Evolutionary conservation across 2,797 vertebrate species (phyloP), one percentile per base, ranked within the genome.

Genomic region (Scolopax bukidnonensis): DNA sequence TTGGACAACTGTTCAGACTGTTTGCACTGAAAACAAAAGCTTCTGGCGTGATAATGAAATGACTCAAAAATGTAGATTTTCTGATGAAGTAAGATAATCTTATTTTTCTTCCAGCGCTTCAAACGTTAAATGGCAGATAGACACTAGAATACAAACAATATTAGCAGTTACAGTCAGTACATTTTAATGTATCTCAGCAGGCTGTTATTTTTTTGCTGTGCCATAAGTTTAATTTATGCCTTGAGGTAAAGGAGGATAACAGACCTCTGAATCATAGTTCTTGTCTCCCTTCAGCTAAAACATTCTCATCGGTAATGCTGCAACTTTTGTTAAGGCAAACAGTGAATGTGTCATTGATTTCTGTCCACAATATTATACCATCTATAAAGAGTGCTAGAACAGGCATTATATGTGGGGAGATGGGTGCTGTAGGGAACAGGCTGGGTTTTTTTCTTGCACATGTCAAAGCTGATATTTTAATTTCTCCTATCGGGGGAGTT

Each of bases 21-120:
- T 96, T 95, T 94, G 90, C 76, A 95, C 56, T 94, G 63, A 96
- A 97, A 97, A 95, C 89, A 93, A 94, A 94, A 40, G 43, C 45
- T 87, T 92, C 36, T 83, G 32, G 20, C 4, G 0, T 89, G 47
- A 81, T 95, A 96, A 93, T 84, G 48, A 74, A 94, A 73, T 78
- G 4, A 56, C 71, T 83, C 17, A 68, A 93, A 96, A 94, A 67
- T 9, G 30, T 41, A 67, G 41, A 1, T 75, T 89, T 82, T 89
- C 38, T 57, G 69, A 76, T 93, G 60, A 16, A 76, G 65, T 51
- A 86, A 86, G 76, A 47, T 75, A 79, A 63, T 85, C 33, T 84
- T 50, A n/a, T 63, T 87, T 89, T 70, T 75, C 48, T 91, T 75
- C 13, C 36, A 45, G 19, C 40, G 8, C 30, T 32, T 38, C 33